phyloP scores from a whole-genome alignment of 37 sponge, comb jelly and placozoan species.

The Crambe crambe region DNA sequence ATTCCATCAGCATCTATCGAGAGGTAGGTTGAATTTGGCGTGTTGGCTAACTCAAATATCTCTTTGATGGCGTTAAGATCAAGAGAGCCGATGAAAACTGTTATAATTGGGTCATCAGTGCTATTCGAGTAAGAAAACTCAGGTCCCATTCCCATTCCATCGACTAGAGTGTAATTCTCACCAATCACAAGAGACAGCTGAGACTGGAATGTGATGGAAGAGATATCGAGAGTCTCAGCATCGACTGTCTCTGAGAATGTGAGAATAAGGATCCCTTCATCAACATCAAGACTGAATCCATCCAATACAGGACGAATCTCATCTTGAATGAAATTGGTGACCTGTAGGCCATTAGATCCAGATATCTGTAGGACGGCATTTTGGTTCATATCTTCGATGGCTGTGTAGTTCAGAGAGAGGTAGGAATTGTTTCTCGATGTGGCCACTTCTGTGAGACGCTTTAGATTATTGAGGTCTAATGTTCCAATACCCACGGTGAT shows the following conservation, averaged over 20 bases:
- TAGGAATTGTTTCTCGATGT: conserved; percentile 71
- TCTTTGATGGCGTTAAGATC: conserved; percentile 84
- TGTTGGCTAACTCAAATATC: conserved; percentile 65
- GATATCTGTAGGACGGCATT: conserved; percentile 62
- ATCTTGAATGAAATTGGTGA: conserved; percentile 60
- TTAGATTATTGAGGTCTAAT: conserved; percentile 78
- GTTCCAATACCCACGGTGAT: conserved; percentile 60
- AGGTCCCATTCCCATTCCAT: conserved; percentile 26
- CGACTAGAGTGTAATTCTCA: conserved; percentile 39
- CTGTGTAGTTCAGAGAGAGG: conserved; percentile 60
- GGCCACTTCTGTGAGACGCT: conserved; percentile 74
- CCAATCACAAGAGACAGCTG: not conserved
- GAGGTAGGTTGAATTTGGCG: conserved; percentile 59
- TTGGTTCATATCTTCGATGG: conserved; percentile 80
- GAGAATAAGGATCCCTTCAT: conserved; percentile 64
- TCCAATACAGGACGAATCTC: conserved; percentile 51
- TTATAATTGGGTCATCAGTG: conserved; percentile 59
- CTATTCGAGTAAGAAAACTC: conserved; percentile 32
- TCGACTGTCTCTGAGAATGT: conserved; percentile 88
- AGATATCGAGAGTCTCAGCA: conserved; percentile 60
- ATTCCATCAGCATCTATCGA: conserved; percentile 49
- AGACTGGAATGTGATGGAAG: conserved; percentile 66
- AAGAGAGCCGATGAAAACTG: conserved; percentile 43
- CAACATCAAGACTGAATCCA: conserved; percentile 65
- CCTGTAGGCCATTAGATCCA: conserved; percentile 47